Base-by-base conservation (phyloP, 1,140 invertebrate species). In the Armadillidium nasatum region DNA sequence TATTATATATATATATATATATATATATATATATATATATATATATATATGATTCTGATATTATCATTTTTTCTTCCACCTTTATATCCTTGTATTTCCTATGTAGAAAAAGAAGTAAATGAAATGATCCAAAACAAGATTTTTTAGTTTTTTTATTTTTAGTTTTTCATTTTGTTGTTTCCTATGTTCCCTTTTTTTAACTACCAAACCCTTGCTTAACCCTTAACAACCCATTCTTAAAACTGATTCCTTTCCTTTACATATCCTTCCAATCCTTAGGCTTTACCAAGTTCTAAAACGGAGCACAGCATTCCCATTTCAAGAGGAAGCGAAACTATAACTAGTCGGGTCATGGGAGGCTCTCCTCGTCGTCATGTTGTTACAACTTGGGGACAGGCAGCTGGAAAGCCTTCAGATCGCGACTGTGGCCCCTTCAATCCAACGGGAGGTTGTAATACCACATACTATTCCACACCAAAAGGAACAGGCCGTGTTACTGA, bases 1-100 rank as follows among this genome's bases (percentile, higher is more conserved):
- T 3, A 4, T 3, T 33, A 70, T 70, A 70, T 23, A 70, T 70
- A 70, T 70, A 70, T 70, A 70, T 33, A 70, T 33, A 70, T 70
- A 70, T 70, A 70, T 70, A 70, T 70, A 33, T 70, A 33, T 33
- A 33, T 33, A 33, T 33, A 33, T 33, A 33, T 33, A 33, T 33
- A 33, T 33, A 33, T 33, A 33, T 33, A 33, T 33, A 33, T 33
- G 33, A 33, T 33, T 33, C 2, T 33, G 33, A 3, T 33, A 33
- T 33, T 33, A 3, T 33, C 33, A 6, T 33, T 33, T 33, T 33
- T 33, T 33, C 33, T 33, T 33, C 33, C 33, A 33, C 33, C 33
- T 33, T 33, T 6, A 33, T 33, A 3, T 33, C 33, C 33, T 33
- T 33, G 6, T 33, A 33, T 33, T 33, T 33, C 33, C 33, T 33